phyloP scores from a whole-genome alignment of 2,113 vertebrate genomes.

The Oreochromis aureus region DNA sequence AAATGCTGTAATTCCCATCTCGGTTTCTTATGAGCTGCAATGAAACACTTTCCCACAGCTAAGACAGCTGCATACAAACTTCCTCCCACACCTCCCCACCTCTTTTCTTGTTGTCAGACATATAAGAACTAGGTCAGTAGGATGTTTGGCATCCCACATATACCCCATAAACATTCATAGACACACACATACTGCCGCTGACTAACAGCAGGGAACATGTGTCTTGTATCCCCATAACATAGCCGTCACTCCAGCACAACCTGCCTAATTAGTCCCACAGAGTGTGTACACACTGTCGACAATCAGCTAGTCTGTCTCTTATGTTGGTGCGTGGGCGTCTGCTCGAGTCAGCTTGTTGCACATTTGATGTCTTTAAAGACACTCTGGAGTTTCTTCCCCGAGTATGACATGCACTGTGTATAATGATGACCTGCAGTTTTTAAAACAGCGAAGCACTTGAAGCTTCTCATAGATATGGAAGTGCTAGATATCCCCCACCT shows the following conservation, averaged over 20 bases:
- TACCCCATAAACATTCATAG: neutral
- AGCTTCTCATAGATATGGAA: neutral
- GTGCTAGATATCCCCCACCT: neutral
- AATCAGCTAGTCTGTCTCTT: conserved; percentile 18
- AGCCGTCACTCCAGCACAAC: conserved; percentile 36
- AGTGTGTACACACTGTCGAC: conserved; percentile 18
- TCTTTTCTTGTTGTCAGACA: neutral
- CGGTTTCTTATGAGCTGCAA: neutral
- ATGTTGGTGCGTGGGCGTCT: conserved; percentile 6
- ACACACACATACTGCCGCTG: conserved; percentile 6
- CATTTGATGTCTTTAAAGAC: conserved; percentile 29
- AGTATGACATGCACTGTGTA: neutral
- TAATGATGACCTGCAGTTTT: neutral
- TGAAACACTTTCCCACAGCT: neutral
- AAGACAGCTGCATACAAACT: neutral
- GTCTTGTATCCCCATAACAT: conserved; percentile 21
- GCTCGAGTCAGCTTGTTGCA: conserved; percentile 32
- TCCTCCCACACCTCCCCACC: neutral
- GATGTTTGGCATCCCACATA: conserved; percentile 37
- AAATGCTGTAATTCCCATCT: neutral
- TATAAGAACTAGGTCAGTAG: conserved; percentile 49
- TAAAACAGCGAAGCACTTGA: neutral
- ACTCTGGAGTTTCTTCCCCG: neutral
- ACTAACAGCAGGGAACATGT: conserved; percentile 24
- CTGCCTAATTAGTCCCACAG: conserved; percentile 58